Base-by-base conservation (phyloP, 2,888 invertebrate genomes). In the Torymus tubicola region DNA sequence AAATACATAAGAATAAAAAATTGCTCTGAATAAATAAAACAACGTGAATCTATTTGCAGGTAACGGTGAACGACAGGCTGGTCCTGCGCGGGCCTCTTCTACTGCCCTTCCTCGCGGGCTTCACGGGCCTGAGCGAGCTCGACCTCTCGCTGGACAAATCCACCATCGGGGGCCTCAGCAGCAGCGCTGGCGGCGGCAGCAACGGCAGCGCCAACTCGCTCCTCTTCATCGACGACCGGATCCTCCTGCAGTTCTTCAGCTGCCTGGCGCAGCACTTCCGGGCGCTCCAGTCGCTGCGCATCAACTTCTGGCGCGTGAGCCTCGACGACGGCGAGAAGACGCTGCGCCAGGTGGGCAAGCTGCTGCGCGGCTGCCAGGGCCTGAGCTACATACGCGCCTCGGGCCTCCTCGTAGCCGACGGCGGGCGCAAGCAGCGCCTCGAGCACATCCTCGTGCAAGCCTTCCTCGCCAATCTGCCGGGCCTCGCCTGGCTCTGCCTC, bases 61-160 rank as follows among this genome's bases (percentile, higher is more conserved):
- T 92, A 72, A 90, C 91, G 42, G 89, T 92, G 80, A 91, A 92
- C 83, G 92, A 92, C 86, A 87, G 91, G 64, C 86, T 91, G 69
- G 91, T 91, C 12, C 86, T 92, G 8, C 90, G 92, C 8, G 92
- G 92, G 1, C 92, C 92, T 1, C 91, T 92, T 67, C 85, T 92
- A 12, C 85, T 92, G 21, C 92, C 92, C 11, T 92, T 91, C 86
- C 88, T 92, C 57, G 89, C 91, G 1, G 92, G 92, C 12, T 92
- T 92, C 85, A 91, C 91, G 13, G 91, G 91, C 50, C 88, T 92
- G 57, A 91, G 92, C 81, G 92, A 92, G 84, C 88, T 92, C 24
- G 92, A 92, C 84, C 86, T 92, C 21, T 92, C 92, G 14, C 89
- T 92, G 72, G 92, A 92, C 84, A 91, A 92, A 79, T 91, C 91